phyloP scores from a whole-genome alignment of 2,888 invertebrate species.

The Drosophila mettleri region DNA sequence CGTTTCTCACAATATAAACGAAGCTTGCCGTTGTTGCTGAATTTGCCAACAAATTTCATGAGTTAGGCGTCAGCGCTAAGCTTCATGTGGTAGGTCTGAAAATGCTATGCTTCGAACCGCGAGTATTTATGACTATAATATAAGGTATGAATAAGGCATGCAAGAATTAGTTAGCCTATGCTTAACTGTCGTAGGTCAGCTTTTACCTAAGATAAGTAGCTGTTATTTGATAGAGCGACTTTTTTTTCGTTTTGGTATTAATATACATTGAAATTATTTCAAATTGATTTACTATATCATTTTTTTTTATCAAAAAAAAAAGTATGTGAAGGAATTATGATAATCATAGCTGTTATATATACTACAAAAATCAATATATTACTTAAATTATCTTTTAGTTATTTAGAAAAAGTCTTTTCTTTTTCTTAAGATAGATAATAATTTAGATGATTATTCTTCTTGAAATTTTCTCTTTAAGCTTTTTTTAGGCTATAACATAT shows the following conservation, averaged over 20 bases:
- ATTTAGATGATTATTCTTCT: no score
- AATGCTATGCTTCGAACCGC: constrained; percentile 19
- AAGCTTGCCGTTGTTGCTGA: constrained; percentile 17
- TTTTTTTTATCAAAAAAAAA: no score
- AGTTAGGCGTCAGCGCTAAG: constrained; percentile 38
- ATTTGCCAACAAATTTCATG: constrained; percentile 43
- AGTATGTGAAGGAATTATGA: no score
- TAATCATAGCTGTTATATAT: no score
- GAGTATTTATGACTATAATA: not conserved
- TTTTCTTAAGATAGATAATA: not conserved
- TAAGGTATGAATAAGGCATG: not conserved
- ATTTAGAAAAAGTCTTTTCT: not conserved
- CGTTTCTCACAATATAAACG: constrained; percentile 36
- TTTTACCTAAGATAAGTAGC: not conserved
- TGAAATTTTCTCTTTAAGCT: no score
- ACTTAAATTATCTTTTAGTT: no score
- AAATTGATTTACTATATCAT: not conserved
- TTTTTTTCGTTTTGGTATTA: not conserved
- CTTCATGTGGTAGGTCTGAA: constrained; percentile 62
- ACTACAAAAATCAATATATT: no score
- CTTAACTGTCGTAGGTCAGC: not conserved
- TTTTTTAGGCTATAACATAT: no score
- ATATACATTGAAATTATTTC: not conserved
- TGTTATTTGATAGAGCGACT: not conserved
- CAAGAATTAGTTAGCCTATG: not conserved